Base-by-base conservation (phyloP, 2,113 vertebrate genomes). In the Callithrix jacchus region DNA sequence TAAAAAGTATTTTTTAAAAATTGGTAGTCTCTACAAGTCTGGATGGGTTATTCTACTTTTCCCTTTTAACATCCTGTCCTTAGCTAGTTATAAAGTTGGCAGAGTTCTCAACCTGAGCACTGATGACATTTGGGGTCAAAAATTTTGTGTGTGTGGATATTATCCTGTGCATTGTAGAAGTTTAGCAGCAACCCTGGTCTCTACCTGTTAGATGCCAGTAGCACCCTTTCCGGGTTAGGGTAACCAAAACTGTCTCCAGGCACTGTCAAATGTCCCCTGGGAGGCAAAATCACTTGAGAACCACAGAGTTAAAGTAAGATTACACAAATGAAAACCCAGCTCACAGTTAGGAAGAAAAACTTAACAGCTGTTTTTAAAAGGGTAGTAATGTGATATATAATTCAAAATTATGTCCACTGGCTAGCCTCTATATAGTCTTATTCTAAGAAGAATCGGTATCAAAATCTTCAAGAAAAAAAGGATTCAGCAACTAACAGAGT, bases 261-360 rank as follows among this genome's bases (percentile, higher is more conserved):
- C 21, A 14, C 8, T 42, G 32, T 45, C 68, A 49, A 61, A 85
- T 3, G 35, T 64, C 6, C 23, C 54, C 30, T 13, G 11, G 86
- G 35, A 56, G 42, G 2, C 18, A 86, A 52, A 89, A 92, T 27
- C 74, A 73, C 64, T 61, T 89, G 56, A 89, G 87, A 80, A 83
- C 45, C 45, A 56, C 23, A 18, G 30, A 70, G 25, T 71, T 23
- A 79, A 76, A 68, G 37, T 32, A 85, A 83, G 58, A 77, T 81
- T 13, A 91, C n/a, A 81, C 32, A 35, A 56, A 74, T 74, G 40
- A 58, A 86, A 87, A n/a, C 17, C 27, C 84, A 84, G 64, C 23
- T 30, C n/a, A 27, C 11, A 13, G 32, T 3, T 76, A 56, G 37
- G 45, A 93, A 56, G 64, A 73, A 89, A 87, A 91, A 56, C 16